Evolutionary conservation across 1,140 invertebrate genomes (phyloP), one percentile per base, ranked within the genome.

Genomic region (Babylonia areolata): DNA sequence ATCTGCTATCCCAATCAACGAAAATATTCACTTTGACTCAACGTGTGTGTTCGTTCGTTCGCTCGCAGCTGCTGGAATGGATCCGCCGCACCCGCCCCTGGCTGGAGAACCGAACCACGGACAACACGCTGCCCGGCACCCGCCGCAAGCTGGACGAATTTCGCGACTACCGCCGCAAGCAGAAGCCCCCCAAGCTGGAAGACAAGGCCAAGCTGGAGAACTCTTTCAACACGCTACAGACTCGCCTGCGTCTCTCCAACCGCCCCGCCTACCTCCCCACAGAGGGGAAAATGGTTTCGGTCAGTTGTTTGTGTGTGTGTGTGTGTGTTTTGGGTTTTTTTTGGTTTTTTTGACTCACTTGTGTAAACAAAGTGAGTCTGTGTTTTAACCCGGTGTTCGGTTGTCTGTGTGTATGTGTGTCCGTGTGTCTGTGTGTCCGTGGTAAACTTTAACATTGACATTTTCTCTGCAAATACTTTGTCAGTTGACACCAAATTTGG

Each of bases 91-190:
- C 98, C 31, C 98, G 90, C 96, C 99, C 99, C 0, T 99, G 99
- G 99, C 95, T 99, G 91, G 97, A 98, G 94, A 99, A 98, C 91
- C 96, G 99, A 90, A 98, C 98, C 92, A 98, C 98, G 51, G 99
- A 99, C 95, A 99, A 99, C 95, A 99, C 99, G 39, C 95, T 99
- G 88, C 97, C 97, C 71, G 98, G 98, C 39, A 98, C 98, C 91
- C 98, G 99, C 93, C 98, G 98, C 95, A 99, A 99, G 95, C 95
- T 99, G 84, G 98, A 99, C 94, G 99, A 99, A 94, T 99, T 99
- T 94, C 97, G 99, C 93, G 99, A 98, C 91, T 99, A 99, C 95
- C 96, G 98, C 90, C 97, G 98, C 93, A 98, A 98, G 94, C 98
- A 99, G 94, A 99, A 99, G 96, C 99, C 99, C 79, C 99, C 99